Conservation (phyloP, 1,140 invertebrate genomes). For the Frieseomelitta varia region DNA sequence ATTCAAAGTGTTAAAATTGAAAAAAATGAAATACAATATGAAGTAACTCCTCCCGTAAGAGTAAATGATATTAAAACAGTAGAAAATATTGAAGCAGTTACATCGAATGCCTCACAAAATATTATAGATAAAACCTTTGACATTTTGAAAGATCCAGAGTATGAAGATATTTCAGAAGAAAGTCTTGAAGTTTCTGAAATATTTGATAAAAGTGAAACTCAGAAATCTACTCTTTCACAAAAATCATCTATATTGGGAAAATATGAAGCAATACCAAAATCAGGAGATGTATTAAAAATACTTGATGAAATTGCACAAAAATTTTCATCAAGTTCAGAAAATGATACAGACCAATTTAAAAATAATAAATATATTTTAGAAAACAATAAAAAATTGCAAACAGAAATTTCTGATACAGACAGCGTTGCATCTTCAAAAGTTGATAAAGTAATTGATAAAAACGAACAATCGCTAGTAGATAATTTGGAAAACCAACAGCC, state of each 20-base stretch:
- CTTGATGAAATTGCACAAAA: constrained; percentile 73
- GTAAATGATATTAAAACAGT: not conserved
- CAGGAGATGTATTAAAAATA: constrained; percentile 73
- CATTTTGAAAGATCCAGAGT: constrained; percentile 75
- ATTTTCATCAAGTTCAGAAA: constrained; percentile 35
- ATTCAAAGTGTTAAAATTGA: not conserved
- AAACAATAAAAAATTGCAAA: constrained; percentile 1
- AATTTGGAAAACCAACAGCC: constrained; percentile 5
- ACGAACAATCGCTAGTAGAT: not conserved
- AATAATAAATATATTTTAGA: constrained; percentile 1
- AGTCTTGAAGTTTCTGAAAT: constrained; percentile 80
- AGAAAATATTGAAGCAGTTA: not conserved
- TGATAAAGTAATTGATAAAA: constrained; percentile 14
- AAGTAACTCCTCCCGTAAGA: not conserved
- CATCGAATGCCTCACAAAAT: constrained; percentile 14
- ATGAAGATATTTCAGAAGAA: constrained; percentile 80
- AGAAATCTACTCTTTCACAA: constrained; percentile 49
- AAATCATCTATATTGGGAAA: constrained; percentile 69
- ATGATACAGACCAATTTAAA: constrained; percentile 17
- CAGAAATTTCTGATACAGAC: constrained; percentile 43
- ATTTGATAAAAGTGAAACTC: constrained; percentile 71
- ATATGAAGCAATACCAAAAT: constrained; percentile 69
- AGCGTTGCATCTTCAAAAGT: not conserved
- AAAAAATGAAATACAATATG: constrained; percentile 20
- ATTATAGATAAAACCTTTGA: constrained; percentile 63